Conservation (phyloP, 2,888 invertebrate genomes). For the Caenorhabditis sp. region DNA sequence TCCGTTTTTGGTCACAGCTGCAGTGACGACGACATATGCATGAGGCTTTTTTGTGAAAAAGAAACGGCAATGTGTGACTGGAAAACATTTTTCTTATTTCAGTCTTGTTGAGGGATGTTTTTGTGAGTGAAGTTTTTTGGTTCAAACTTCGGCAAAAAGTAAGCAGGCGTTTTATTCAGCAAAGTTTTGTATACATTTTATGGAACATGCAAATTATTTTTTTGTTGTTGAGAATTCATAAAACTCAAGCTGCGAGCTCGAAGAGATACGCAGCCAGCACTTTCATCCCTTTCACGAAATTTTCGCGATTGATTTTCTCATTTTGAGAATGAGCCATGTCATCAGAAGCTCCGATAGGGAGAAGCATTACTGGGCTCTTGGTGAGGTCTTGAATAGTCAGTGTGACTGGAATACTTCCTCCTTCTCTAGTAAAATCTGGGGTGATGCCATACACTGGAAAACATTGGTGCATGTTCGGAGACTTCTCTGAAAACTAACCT, state of each 20-base stretch:
- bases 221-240: conserved; percentile 3
- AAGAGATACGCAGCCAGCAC: conserved; percentile 79
- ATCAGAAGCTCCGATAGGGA: conserved; percentile 96
- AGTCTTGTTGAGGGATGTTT: not conserved
- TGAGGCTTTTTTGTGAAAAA: conserved; percentile 43
- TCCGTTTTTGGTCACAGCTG: conserved; percentile 39
- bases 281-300: conserved; percentile 80
- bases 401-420: conserved; percentile 97
- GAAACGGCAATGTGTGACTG: conserved; percentile 35
- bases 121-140: not conserved
- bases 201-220: conserved; percentile 8
- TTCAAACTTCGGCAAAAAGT: not conserved
- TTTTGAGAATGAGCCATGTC: conserved; percentile 99
- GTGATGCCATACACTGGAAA: conserved; percentile 90
- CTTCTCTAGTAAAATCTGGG: conserved; percentile 96
- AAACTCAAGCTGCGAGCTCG: conserved; percentile 71
- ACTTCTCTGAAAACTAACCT: conserved; percentile 40
- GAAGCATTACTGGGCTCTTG: conserved; percentile 92
- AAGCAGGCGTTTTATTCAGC: not conserved
- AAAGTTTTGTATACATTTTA: conserved; percentile 8
- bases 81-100: conserved; percentile 19
- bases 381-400: conserved; percentile 88
- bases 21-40: conserved; percentile 54
- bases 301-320: conserved; percentile 92
- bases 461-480: not conserved